Percentiles rank a stretch among this genome's conserved stretches.
These are phyloP conservation scores for Pimpla rufipes DNA, from an alignment of 2,888 invertebrate species.

Conservation along the genomic window DNA sequence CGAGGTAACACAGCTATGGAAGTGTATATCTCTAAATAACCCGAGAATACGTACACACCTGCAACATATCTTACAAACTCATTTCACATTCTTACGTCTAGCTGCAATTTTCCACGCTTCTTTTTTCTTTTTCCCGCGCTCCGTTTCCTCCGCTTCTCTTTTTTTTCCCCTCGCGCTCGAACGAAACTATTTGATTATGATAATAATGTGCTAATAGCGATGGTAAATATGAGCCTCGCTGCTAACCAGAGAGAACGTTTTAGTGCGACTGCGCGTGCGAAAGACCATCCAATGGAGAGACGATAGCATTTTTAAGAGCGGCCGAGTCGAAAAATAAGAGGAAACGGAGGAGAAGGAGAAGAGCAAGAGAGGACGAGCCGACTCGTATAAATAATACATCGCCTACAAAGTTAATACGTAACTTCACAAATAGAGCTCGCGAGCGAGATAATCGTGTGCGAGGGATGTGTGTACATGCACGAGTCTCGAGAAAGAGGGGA, in stretches of 20 bases:
- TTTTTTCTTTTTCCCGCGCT: constrained; percentile 16
- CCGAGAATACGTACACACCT: neutral
- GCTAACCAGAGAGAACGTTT: constrained; percentile 40
- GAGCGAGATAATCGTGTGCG: constrained; percentile 19
- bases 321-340: constrained; percentile 36
- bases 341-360: neutral
- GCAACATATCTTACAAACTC: constrained; percentile 7
- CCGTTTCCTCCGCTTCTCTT: neutral
- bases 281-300: constrained; percentile 3
- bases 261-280: constrained; percentile 28
- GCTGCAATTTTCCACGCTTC: constrained; percentile 27
- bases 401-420: constrained; percentile 57
- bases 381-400: constrained; percentile 62
- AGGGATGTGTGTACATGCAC: constrained; percentile 20
- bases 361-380: constrained; percentile 34
- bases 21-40: neutral
- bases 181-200: constrained; percentile 65
- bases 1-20: neutral
- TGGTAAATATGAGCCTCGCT: constrained; percentile 53
- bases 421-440: constrained; percentile 52
- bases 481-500: constrained; percentile 17
- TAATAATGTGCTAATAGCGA: constrained; percentile 66
- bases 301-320: constrained; percentile 27
- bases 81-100: constrained; percentile 28
- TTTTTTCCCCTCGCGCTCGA: neutral